Evolutionary conservation across 2,888 invertebrate species (phyloP), one percentile per base, ranked within the genome.

Genomic region (Lochmaea crataegi): DNA sequence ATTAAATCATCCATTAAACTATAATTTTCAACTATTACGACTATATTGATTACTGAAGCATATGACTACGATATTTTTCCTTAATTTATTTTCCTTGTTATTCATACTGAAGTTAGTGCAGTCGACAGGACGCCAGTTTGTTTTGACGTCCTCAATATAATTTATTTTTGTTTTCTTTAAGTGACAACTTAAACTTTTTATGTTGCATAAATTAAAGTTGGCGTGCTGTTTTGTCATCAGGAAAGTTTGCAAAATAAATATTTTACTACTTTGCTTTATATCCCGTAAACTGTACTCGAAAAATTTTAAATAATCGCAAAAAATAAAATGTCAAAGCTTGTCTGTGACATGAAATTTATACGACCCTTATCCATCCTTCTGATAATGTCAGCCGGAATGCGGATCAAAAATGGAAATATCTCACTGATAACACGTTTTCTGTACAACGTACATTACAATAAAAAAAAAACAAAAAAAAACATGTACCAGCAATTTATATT

Each of bases 371-470:
- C 41, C 61, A 61, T 61, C 32, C 11, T 16, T 16, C 10, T 16
- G 41, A 41, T 41, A 41, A 61, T 26, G 58, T 32, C 58, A 58
- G 7, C 26, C 58, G 2, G 5, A 22, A 38, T 41, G 38, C n/a
- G 38, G 32, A 38, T 32, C 61, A 61, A 22, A 41, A 61, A 61
- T 61, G 61, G 16, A 41, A 61, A 61, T 41, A 41, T 61, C 38
- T 61, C 41, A 41, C 61, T 61, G 61, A 61, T 61, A 61, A 61
- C 61, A 32, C 6, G n/a, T 61, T 61, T 38, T 38, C 14, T 61
- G 51, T 51, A n/a, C 51, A 7, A 7, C 16, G 14, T n/a, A 14
- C 16, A 16, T n/a, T 6, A n/a, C n/a, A n/a, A n/a, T n/a, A n/a
- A n/a, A n/a, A n/a, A n/a, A n/a, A n/a, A n/a, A 51, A n/a, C 14